Base-by-base conservation (phyloP, 2,797 vertebrate species). In the Todus mexicanus region DNA sequence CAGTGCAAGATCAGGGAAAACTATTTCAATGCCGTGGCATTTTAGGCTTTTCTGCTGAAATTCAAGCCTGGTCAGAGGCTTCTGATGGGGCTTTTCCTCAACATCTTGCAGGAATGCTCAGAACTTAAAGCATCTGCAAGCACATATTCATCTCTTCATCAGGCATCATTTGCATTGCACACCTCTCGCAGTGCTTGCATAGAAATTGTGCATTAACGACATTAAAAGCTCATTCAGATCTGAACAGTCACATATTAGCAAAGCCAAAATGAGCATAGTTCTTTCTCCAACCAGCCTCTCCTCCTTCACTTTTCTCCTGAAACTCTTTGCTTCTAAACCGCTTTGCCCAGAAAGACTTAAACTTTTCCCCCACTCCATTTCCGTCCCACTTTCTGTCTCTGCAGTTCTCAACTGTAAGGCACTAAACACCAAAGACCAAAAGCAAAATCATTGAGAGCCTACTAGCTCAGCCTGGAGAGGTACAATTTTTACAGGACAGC, bases 21-120 rank as follows among this genome's bases (percentile, higher is more conserved):
- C 8, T 19, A 4, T 31, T 27, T n/a, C 72, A 79, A 42, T 56
- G 51, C 20, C 0, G 0, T 22, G 43, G 35, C 23, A 25, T 21
- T 64, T 38, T 0, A 22, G 20, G 12, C 50, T 87, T 57, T 64
- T 45, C 45, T 69, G 17, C n/a, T 25, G 50, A 76, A 65, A 53
- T 19, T 53, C 29, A 47, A 47, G 15, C 33, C 35, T 29, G 22
- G 6, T n/a, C 33, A 3, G 4, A 40, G 45, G 38, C 38, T 59
- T 68, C 10, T 5, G 25, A 14, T 60, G 38, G 12, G 6, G 0
- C 22, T 69, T 79, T 69, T 20, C 64, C 29, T 64, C 33, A 20
- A 53, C 54, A 42, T 11, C 38, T 69, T 69, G 17, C 31, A 75
- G 89, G 47, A 80, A 43, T 12, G 12, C 43, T 90, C 31, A 65